phyloP scores from a whole-genome alignment of 2,888 invertebrate species.

The Anaspis maculata region DNA sequence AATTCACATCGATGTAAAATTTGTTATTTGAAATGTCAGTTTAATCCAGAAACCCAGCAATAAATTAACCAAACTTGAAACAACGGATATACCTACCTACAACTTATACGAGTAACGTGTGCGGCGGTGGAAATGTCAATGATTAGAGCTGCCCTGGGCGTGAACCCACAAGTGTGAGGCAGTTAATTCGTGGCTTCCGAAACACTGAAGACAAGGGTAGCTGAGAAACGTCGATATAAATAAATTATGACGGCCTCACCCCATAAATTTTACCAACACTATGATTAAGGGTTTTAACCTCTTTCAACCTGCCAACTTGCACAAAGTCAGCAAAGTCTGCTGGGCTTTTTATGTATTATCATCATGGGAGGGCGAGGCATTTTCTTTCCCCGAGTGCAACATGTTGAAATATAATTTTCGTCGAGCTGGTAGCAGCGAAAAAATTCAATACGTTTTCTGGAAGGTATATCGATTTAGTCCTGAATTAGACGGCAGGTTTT shows the following conservation, averaged over 20 bases:
- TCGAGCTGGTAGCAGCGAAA: no score
- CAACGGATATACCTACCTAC: background rate
- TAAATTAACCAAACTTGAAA: background rate
- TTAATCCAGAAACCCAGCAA: no score
- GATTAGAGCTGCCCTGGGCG: no score
- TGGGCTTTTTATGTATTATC: background rate
- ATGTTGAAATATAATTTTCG: no score
- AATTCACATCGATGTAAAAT: no score
- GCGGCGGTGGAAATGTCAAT: background rate
- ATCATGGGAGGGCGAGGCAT: no score
- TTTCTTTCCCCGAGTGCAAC: conserved; percentile 2
- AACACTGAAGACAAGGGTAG: conserved; percentile 22
- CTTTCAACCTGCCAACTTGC: conserved; percentile 23
- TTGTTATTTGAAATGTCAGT: no score
- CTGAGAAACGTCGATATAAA: conserved; percentile 26
- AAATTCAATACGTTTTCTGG: no score
- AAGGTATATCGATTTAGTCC: no score
- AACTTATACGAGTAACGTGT: no score
- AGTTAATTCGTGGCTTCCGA: conserved; percentile 22
- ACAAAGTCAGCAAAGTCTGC: conserved; percentile 13
- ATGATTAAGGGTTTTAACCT: conserved; percentile 29
- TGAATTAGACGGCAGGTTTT: no score
- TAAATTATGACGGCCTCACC: conserved; percentile 28
- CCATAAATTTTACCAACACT: conserved; percentile 29
- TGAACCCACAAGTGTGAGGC: conserved; percentile 16